These are phyloP conservation scores for Nylanderia fulva DNA, from an alignment of 1,140 invertebrate genomes.

Conservation along the genomic window DNA sequence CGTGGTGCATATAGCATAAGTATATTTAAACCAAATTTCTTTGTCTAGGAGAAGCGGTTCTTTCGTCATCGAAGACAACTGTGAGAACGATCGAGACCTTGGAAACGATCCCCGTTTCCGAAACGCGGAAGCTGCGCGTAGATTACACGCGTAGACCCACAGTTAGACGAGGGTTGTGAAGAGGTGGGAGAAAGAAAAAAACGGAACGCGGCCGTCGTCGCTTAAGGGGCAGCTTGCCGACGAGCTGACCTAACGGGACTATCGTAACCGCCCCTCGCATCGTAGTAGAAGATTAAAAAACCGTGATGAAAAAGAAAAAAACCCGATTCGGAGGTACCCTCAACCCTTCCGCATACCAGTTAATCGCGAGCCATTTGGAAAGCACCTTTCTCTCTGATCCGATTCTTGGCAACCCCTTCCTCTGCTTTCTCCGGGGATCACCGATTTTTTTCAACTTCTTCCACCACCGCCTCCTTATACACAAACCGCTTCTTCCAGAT, in stretches of 20 bases:
- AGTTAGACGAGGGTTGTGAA: constrained; percentile 72
- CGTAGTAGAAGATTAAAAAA: constrained; percentile 71
- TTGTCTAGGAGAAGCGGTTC: constrained; percentile 41
- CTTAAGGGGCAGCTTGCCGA: constrained; percentile 75
- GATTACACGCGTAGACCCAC: constrained; percentile 74
- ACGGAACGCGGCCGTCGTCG: constrained; percentile 47
- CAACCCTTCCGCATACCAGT: constrained; percentile 81
- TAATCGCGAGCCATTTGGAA: constrained; percentile 72
- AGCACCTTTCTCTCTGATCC: constrained; percentile 74
- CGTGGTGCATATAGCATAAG: not conserved
- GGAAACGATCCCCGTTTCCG: constrained; percentile 36
- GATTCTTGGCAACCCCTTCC: constrained; percentile 60
- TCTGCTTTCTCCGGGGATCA: constrained; percentile 41
- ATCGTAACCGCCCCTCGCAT: constrained; percentile 70
- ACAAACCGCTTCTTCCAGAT: constrained; percentile 48
- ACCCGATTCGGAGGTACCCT: constrained; percentile 65
- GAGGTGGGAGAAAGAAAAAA: constrained; percentile 36
- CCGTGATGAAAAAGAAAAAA: constrained; percentile 54
- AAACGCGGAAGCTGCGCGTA: constrained; percentile 74
- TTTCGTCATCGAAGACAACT: constrained; percentile 46
- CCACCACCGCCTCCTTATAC: not conserved
- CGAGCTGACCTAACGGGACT: constrained; percentile 78
- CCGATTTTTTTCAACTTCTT: constrained; percentile 51
- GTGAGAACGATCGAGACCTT: constrained; percentile 63
- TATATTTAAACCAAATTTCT: constrained; percentile 1